Base-by-base conservation (phyloP, 1,140 invertebrate species). In the Pseudomyrmex cubaensis region DNA sequence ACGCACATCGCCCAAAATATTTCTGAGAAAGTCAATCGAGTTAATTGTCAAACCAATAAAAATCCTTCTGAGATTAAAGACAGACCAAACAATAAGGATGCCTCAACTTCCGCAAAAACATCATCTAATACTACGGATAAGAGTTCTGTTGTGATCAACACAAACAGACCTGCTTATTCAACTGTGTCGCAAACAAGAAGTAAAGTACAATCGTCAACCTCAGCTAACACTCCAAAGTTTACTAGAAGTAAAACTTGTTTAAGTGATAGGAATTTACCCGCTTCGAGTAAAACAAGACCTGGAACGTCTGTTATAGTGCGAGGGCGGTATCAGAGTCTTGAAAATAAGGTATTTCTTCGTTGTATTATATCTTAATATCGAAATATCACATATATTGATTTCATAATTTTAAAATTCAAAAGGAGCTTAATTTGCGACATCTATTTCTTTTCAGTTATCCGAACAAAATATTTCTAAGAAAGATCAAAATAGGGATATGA, bases 181-280 rank as follows among this genome's bases (percentile, higher is more conserved):
- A 92, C 92, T 0, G 93, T 95, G 5, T 93, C 95, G 15, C 92
- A 92, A 69, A 89, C 88, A 72, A 93, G 85, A 82, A 84, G 91
- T 8, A 90, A 69, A 73, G 74, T 75, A 64, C 83, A 78, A 17
- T 67, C 64, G 22, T 66, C 87, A 64, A 87, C 72, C 86, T 20
- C 63, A 0, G 64, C 82, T 2, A 91, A 94, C 82, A 72, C 89
- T 62, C 90, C 92, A 1, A 92, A 87, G 66, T 92, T 94, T 57
- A 66, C 90, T 56, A 90, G 94, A 46, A 94, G 94, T 75, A 94
- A 94, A 85, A 94, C 94, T 1, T 93, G 93, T 10, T 83, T 94
- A 57, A 91, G 92, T 1, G 90, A 93, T 1, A 92, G 89, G 64
- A 90, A 89, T 62, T 75, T 82, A 2, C 20, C 86, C 5, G 35